Base-by-base conservation (phyloP, 2,888 invertebrate species). In the Philhelius pedissequus region DNA sequence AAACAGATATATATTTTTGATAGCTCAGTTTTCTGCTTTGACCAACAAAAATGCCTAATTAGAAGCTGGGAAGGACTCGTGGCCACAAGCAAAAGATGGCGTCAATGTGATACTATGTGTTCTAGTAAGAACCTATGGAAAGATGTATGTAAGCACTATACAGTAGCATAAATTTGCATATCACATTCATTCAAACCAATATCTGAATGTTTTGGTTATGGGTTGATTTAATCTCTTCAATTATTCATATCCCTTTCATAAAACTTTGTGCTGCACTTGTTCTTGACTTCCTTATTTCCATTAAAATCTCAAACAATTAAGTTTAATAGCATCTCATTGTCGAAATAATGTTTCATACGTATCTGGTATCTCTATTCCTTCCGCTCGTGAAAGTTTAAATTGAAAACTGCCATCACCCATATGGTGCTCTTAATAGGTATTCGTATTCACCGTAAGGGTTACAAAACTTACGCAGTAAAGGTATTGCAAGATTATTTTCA, bases 371-470 rank as follows among this genome's bases (percentile, higher is more conserved):
- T 52, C 58, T 35, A 7, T 40, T 38, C 32, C 32, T 32, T 18
- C n/a, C 11, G 13, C 22, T 7, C 60, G 27, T 11, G 30, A 68
- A 60, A 60, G 71, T 62, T 81, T 76, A 68, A 76, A 82, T 82
- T 82, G 71, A 68, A 82, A 82, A 81, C 70, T 71, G 68, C 71
- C 38, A 71, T 66, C 43, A 58, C 75, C 48, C 76, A 81, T 76
- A 62, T 76, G 81, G 54, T 76, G 76, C 58, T 70, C 27, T 22
- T 7, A 1, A 32, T n/a, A 15, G 18, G 60, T 73, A 30, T 66
- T 56, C 62, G 30, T 13, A 2, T 40, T n/a, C 25, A 25, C 18
- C 58, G 40, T 35, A 64, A 62, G 52, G 43, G 68, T 43, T 27
- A 11, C 52, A 68, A 81, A 76, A 82, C 81, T 73, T 66, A 76